Conservation (phyloP, 2,797 vertebrate genomes). For the Myiotriccus ornatus region DNA sequence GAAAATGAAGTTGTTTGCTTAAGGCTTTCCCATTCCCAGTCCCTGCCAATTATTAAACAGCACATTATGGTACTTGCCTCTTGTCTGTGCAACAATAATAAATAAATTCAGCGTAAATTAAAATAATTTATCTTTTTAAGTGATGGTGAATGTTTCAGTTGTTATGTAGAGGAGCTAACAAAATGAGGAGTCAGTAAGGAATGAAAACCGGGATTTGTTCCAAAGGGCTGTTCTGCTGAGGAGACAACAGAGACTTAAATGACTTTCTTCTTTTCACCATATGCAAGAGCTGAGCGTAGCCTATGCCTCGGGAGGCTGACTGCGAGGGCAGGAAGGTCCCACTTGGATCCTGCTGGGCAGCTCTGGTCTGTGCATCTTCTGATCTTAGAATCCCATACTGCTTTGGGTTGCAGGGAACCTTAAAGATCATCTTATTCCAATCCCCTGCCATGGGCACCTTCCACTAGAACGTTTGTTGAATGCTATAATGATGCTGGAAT, state of each 20-base stretch:
- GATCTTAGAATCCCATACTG: not conserved
- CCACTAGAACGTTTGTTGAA: not conserved
- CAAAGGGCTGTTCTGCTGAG: not conserved
- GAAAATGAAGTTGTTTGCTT: conserved; percentile 6
- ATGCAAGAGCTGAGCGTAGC: not conserved
- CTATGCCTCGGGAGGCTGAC: not conserved
- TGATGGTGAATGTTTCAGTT: not conserved
- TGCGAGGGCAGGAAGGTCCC: not conserved
- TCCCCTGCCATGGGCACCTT: not conserved
- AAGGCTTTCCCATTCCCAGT: not conserved
- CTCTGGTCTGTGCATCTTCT: not conserved
- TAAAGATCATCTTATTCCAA: not conserved
- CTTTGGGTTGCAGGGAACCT: not conserved
- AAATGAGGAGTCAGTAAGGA: not conserved
- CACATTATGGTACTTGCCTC: not conserved
- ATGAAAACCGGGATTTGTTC: not conserved
- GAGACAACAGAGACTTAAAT: not conserved
- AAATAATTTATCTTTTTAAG: conserved; percentile 52
- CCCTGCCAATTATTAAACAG: conserved; percentile 40
- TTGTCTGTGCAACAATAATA: conserved; percentile 19
- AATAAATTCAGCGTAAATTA: conserved; percentile 18
- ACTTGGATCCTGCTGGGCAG: not conserved
- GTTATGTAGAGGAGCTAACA: not conserved
- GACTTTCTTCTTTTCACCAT: not conserved
- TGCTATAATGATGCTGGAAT: not conserved